These are phyloP conservation scores for Leptopilina syphax DNA, from an alignment of 2,888 invertebrate genomes.

Conservation along the genomic window DNA sequence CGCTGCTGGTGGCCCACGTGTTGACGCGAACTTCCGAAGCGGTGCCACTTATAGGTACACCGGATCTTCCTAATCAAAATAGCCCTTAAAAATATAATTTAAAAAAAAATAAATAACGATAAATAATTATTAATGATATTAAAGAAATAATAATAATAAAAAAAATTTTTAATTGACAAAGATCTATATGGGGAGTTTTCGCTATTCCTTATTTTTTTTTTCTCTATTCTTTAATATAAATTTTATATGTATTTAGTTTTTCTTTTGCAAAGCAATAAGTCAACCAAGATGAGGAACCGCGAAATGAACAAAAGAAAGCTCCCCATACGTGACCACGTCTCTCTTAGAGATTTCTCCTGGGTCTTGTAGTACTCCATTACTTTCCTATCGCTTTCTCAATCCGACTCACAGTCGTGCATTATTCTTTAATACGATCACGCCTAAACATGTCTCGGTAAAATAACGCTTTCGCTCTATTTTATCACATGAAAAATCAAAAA, in stretches of 20 bases:
- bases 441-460: conserved; percentile 34
- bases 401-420: conserved; percentile 36
- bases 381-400: conserved; percentile 39
- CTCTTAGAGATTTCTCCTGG: conserved; percentile 34
- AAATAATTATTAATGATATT: too few species aligned
- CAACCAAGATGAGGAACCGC: conserved; percentile 30
- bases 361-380: conserved; percentile 41
- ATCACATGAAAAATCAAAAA: neutral
- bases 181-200: conserved; percentile 39
- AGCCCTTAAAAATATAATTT: conserved; percentile 44
- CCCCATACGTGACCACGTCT: conserved; percentile 42
- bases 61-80: conserved; percentile 59
- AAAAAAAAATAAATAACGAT: neutral
- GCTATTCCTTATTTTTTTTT: neutral
- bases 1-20: conserved; percentile 99
- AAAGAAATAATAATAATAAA: neutral
- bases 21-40: conserved; percentile 99
- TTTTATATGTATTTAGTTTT: neutral
- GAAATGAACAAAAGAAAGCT: conserved; percentile 34
- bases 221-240: neutral
- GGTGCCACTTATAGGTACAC: conserved; percentile 96
- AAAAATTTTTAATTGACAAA: neutral
- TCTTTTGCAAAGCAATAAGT: conserved; percentile 12
- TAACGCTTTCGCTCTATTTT: conserved; percentile 21
- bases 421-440: conserved; percentile 31